Evolutionary conservation across 92 coral and sea anemone genomes (phyloP), one percentile per base, ranked within the genome.

Genomic region (Meandrina meandrites): DNA sequence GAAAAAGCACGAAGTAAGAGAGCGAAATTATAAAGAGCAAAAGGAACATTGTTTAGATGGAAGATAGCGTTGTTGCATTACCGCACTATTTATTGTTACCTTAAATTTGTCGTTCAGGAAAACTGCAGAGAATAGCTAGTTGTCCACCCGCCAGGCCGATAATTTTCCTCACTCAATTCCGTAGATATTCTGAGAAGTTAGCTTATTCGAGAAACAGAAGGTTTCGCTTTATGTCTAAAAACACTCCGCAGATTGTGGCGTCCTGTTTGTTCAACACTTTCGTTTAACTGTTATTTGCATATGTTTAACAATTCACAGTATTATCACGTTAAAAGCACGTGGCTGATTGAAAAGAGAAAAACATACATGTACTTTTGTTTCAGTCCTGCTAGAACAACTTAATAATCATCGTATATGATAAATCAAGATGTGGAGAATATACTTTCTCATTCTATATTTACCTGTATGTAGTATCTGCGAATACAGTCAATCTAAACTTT

Each of bases 301-400:
- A 73, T 60, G 27, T 73, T 11, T 36, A 36, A 24, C 10, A 34
- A 34, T 18, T 71, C 76, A 71, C 47, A 5, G 45, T 22, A 32
- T 73, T 73, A 73, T 71, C n/a, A n/a, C n/a, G n/a, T n/a, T 36
- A 16, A 73, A 40, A 73, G 51, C 78, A 73, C 78, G 78, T 73
- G 78, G 48, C 21, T 34, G 17, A 73, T 73, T 36, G 78, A 8
- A 18, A n/a, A n/a, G n/a, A n/a, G n/a, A n/a, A n/a, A n/a, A 37
- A 17, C 6, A 37, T 9, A 9, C 11, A 21, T 58, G 9, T 57
- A 56, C n/a, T 24, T 24, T 60, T 60, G 68, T 60, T 60, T 36
- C 17, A 71, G 24, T 15, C 48, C n/a, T 71, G 1, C 21, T n/a
- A 21, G 45, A 32, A 71, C 76, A 60, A 60, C 30, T 60, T 12